Percentiles rank a stretch among this genome's conserved stretches.
Evolutionary conservation across 2,888 invertebrate species (phyloP).

Genomic region (Caenorhabditis doughertyi): DNA sequence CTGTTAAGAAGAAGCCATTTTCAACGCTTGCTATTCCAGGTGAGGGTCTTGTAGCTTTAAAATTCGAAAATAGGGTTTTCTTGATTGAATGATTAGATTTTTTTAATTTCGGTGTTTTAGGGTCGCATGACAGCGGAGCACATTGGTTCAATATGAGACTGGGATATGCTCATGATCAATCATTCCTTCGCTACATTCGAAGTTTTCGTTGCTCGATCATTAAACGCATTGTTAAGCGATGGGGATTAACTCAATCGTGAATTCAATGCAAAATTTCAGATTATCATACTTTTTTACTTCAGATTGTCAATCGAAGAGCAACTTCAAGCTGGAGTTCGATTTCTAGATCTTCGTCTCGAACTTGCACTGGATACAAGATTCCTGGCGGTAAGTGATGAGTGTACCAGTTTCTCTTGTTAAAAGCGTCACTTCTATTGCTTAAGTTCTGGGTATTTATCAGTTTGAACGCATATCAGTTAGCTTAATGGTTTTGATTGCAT

Average conservation of each 20-base stretch:
- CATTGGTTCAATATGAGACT: conserved; percentile 56
- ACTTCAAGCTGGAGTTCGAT: conserved; percentile 69
- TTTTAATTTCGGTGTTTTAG: conserved; percentile 24
- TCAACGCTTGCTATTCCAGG: conserved; percentile 69
- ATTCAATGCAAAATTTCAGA: not conserved
- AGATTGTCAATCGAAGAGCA: conserved; percentile 66
- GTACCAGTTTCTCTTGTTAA: not conserved
- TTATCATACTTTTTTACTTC: conserved; percentile 12
- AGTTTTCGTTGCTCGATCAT: conserved; percentile 16
- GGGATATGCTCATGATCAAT: conserved; percentile 71
- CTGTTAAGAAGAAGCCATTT: conserved; percentile 51
- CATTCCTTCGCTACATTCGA: conserved; percentile 35
- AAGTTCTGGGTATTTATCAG: conserved; percentile 22
- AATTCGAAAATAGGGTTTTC: not conserved
- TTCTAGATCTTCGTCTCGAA: conserved; percentile 71
- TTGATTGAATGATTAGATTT: not conserved
- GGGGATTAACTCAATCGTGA: conserved; percentile 73
- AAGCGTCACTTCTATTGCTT: not conserved
- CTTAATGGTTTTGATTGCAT: conserved; percentile 22
- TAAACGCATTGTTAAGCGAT: conserved; percentile 63
- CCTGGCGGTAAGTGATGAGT: conserved; percentile 11
- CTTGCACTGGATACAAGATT: conserved; percentile 40
- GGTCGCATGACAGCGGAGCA: conserved; percentile 74
- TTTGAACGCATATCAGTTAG: conserved; percentile 10
- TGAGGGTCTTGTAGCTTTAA: not conserved